Conservation (phyloP, 2,113 vertebrate species). For the Semnornis frantzii region DNA sequence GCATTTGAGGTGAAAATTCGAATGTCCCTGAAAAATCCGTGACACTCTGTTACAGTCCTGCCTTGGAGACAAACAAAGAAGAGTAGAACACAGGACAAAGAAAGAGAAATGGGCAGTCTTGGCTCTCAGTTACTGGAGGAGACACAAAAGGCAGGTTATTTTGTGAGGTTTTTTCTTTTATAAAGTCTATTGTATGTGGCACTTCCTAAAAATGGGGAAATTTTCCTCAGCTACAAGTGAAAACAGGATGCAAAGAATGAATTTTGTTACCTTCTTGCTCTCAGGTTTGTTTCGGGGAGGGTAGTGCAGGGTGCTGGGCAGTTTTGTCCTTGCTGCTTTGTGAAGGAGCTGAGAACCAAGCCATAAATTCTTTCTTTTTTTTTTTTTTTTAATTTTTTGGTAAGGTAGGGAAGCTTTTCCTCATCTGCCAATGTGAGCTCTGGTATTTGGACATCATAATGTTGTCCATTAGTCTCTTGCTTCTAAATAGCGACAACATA, state of each 20-base stretch:
- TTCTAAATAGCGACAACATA: background rate
- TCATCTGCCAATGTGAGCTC: background rate
- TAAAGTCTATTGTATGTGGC: background rate
- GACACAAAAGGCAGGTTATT: background rate
- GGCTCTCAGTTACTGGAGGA: background rate
- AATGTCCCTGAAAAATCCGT: background rate
- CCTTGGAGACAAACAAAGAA: background rate
- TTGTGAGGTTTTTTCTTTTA: background rate
- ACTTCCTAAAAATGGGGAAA: background rate
- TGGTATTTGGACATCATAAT: background rate
- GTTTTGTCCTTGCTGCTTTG: background rate
- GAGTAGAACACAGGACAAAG: background rate
- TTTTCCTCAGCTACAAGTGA: background rate
- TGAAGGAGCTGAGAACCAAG: background rate
- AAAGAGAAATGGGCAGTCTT: background rate
- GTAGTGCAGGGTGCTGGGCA: background rate
- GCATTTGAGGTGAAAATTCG: conserved; percentile 21
- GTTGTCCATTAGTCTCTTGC: background rate
- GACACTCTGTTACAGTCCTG: background rate
- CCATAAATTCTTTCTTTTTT: no score
- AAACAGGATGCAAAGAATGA: background rate
- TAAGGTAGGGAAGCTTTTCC: background rate
- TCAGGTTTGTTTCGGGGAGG: background rate
- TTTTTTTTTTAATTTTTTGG: background rate
- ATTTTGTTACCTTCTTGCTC: background rate